Conservation (phyloP, 2,113 vertebrate species). For the Hyaena hyaena region DNA sequence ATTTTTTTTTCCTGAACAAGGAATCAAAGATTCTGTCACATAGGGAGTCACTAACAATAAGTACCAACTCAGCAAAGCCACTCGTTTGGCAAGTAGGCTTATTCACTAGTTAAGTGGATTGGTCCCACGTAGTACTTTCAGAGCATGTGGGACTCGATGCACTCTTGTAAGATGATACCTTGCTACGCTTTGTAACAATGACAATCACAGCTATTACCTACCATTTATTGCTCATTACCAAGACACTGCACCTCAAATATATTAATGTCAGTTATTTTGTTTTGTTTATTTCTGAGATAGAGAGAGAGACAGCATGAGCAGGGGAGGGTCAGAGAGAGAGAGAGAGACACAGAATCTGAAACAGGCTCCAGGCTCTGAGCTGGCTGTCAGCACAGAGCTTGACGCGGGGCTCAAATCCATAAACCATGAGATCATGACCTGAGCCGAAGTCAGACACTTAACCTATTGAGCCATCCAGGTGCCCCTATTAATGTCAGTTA, state of each 20-base stretch:
- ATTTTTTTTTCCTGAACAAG: slow-evolving; percentile 13
- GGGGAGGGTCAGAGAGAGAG: too few relatives aligned
- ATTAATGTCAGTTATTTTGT: neutral
- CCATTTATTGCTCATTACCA: neutral
- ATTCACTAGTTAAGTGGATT: neutral
- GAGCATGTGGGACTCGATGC: neutral
- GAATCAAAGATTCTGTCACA: slow-evolving; percentile 8
- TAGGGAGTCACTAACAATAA: neutral
- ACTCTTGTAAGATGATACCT: neutral
- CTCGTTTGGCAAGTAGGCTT: neutral
- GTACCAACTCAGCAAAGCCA: neutral
- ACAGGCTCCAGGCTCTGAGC: too few relatives aligned
- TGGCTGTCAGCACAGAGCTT: too few relatives aligned
- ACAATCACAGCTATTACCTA: neutral
- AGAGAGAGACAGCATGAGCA: too few relatives aligned
- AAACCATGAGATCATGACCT: too few relatives aligned
- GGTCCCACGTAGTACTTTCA: neutral
- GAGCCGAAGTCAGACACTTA: too few relatives aligned
- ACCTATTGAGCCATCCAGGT: too few relatives aligned
- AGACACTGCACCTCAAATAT: neutral
- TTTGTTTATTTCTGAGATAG: too few relatives aligned
- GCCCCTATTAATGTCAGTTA: neutral
- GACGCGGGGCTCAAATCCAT: too few relatives aligned
- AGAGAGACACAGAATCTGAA: too few relatives aligned
- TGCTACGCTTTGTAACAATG: neutral